A percentile compares a stretch with the other conserved stretches of the same genome.
Evolutionary conservation across 2,797 vertebrate species (phyloP).

Genomic region (Gymnothorax javanicus): DNA sequence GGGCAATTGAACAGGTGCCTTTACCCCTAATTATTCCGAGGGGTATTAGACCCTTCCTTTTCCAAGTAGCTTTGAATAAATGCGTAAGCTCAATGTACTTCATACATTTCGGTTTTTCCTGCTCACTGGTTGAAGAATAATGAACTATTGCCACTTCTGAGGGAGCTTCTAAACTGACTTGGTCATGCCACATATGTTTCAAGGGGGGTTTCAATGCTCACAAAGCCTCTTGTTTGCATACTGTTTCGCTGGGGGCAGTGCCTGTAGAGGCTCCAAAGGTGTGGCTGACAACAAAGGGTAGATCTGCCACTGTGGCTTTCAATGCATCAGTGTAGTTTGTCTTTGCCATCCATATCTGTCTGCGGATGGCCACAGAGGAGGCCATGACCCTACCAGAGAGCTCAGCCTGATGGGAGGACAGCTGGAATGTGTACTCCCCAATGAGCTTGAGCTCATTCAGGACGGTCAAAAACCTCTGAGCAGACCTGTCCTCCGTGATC

Average conservation of each 20-base stretch:
- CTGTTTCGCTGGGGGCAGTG: constrained; percentile 30
- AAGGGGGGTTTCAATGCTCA: background rate
- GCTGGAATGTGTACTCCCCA: constrained; percentile 46
- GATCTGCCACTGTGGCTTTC: constrained; percentile 53
- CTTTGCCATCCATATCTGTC: constrained; percentile 58
- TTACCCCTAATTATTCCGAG: too few relatives aligned
- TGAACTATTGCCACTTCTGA: background rate
- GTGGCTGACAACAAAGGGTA: constrained; percentile 49
- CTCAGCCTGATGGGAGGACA: constrained; percentile 56
- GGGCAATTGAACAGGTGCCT: too few relatives aligned
- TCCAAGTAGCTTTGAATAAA: too few relatives aligned
- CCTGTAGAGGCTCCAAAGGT: constrained; percentile 38
- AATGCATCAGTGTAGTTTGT: constrained; percentile 50
- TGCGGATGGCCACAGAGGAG: constrained; percentile 50
- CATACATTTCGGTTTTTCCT: background rate
- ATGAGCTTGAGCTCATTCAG: constrained; percentile 53
- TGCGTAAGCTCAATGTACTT: too few relatives aligned
- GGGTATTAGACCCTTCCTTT: too few relatives aligned
- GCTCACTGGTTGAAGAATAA: background rate
- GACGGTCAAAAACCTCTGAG: constrained; percentile 35
- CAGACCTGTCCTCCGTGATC: constrained; percentile 41
- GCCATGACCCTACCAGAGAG: constrained; percentile 56
- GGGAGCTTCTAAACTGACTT: background rate
- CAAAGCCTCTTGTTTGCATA: constrained; percentile 40
- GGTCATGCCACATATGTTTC: background rate